Base-by-base conservation (phyloP, 2,888 invertebrate genomes). In the Ptychoptera contaminata region DNA sequence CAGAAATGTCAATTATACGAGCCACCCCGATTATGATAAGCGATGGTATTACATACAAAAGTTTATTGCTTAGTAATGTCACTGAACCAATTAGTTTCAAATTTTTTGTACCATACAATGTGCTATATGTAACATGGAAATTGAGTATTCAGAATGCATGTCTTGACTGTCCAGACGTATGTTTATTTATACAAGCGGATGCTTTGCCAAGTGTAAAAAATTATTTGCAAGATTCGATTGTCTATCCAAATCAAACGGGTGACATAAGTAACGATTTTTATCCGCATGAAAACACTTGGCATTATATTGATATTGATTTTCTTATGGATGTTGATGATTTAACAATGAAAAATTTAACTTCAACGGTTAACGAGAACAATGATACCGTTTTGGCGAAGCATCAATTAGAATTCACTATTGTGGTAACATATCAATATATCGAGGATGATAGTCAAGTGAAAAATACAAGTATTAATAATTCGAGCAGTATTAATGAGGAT, bases 1-100 rank as follows among this genome's bases (percentile, higher is more conserved):
- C 77, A 40, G 79, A 79, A 58, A 65, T 80, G 55, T 73, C 73
- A 55, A 67, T 77, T 10, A 72, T 72, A 55, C 63, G 58, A 49
- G 66, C 60, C 47, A 50, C 55, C 43, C 60, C 65, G 48, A 57
- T 55, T 50, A 62, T 62, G 50, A 51, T 65, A 49, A 59, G 58
- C 52, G 57, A 53, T 51, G 61, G 59, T 40, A 58, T 60, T 56
- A 49, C 54, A 40, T 55, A 59, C 49, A 56, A 54, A 49, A 55
- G 55, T 45, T 61, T 56, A 46, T 51, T 65, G 49, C 50, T 54
- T 62, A 51, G 68, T 67, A 2, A 56, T 42, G 16, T 16, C 15
- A 42, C 42, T 16, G 42, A 35, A 42, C 42, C 42, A 56, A 55
- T 57, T 47, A 58, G 57, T 54, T 65, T 68, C 61, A 74, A 74